phyloP scores from a whole-genome alignment of 2,113 vertebrate genomes.

The Vulpes ferrilata region DNA sequence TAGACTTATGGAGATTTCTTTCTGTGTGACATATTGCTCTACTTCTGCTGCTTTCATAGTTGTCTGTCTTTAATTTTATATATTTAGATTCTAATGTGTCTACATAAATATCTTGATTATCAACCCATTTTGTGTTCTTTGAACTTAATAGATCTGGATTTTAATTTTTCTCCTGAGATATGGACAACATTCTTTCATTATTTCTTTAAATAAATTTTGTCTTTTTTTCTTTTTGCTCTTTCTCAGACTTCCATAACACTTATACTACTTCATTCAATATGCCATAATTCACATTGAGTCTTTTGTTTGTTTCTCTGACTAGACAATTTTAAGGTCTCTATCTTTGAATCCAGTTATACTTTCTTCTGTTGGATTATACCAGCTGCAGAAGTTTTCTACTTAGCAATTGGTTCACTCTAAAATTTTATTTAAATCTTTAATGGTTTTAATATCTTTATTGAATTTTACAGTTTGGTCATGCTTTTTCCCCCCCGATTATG shows the following conservation, averaged over 20 bases:
- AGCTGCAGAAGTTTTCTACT: not conserved
- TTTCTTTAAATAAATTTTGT: no score
- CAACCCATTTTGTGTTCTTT: no score
- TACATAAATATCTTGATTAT: no score
- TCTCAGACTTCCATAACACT: not conserved
- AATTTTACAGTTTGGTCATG: not conserved
- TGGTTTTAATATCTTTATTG: not conserved
- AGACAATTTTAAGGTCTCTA: not conserved
- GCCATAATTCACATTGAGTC: not conserved
- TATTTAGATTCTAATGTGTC: no score
- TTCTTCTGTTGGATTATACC: not conserved
- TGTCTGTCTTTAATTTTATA: no score
- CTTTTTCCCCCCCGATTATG: not conserved
- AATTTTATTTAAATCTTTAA: not conserved
- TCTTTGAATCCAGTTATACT: not conserved
- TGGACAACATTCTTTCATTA: no score
- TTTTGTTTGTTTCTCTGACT: not conserved
- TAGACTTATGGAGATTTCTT: no score
- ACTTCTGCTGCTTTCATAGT: no score
- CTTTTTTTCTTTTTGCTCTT: not conserved
- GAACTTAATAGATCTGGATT: no score
- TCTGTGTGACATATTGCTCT: no score
- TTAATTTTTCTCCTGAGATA: no score
- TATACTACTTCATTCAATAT: not conserved
- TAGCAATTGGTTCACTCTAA: not conserved